Evolutionary conservation across 2,888 invertebrate species (phyloP).

Genomic region (Cosmia trapezina): DNA sequence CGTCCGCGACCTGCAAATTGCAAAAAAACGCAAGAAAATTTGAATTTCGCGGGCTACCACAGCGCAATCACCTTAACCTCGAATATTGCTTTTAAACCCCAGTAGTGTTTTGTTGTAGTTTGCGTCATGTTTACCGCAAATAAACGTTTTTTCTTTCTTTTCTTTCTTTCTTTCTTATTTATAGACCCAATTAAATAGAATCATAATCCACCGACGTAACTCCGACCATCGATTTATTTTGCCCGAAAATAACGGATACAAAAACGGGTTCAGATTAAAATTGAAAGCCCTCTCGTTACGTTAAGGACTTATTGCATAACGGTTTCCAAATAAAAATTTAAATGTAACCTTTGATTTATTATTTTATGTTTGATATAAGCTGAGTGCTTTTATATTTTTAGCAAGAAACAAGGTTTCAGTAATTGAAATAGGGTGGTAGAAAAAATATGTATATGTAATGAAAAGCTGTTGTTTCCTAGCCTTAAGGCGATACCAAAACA

Average conservation of each 20-base stretch:
- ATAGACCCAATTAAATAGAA: conserved; percentile 15
- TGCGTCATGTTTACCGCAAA: too few relatives aligned
- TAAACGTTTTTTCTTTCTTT: too few relatives aligned
- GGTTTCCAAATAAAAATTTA: conserved; percentile 19
- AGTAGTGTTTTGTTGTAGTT: too few relatives aligned
- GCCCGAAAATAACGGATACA: conserved; percentile 20
- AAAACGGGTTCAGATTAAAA: conserved; percentile 34
- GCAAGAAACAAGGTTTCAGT: neutral
- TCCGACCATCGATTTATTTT: conserved; percentile 26
- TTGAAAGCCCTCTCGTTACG: conserved; percentile 6
- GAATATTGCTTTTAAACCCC: conserved; percentile 20
- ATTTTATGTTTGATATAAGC: conserved; percentile 4
- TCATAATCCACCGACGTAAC: conserved; percentile 9
- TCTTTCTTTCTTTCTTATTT: too few relatives aligned
- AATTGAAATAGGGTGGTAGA: neutral
- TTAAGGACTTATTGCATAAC: conserved; percentile 3
- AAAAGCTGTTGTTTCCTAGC: too few relatives aligned
- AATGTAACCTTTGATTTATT: conserved; percentile 25
- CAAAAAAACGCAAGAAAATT: too few relatives aligned
- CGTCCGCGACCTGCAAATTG: too few relatives aligned
- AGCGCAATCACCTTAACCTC: conserved; percentile 1
- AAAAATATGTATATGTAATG: neutral
- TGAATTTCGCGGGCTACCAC: too few relatives aligned
- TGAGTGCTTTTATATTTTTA: conserved; percentile 24
- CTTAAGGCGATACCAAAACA: too few relatives aligned